Evolutionary conservation across 2,113 vertebrate species (phyloP).

Genomic region (Cinclus mexicanus): DNA sequence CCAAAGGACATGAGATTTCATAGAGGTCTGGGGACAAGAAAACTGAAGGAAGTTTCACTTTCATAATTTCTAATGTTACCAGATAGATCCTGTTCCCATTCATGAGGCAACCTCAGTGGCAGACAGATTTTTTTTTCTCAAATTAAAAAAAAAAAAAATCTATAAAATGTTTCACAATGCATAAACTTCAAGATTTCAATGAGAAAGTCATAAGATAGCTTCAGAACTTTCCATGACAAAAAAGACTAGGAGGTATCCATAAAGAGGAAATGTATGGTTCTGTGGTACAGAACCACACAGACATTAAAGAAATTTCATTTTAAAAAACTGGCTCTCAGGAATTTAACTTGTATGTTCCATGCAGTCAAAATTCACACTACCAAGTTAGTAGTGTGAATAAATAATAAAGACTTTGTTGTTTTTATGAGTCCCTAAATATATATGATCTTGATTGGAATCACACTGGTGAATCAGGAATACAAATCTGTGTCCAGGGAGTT

Average conservation of each 20-base stretch:
- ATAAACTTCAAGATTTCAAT: not conserved
- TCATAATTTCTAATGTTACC: not conserved
- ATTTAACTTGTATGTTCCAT: not conserved
- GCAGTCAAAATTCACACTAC: not conserved
- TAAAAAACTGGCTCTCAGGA: not conserved
- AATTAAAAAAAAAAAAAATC: not conserved
- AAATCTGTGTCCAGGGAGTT: not conserved
- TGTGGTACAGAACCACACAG: not conserved
- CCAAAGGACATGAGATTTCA: not conserved
- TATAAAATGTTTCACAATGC: not conserved
- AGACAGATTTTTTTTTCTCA: not conserved
- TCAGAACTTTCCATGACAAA: not conserved
- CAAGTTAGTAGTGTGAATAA: not conserved
- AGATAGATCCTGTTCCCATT: not conserved
- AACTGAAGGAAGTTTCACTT: not conserved
- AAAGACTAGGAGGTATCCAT: not conserved
- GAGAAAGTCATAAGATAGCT: not conserved
- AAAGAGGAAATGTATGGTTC: not conserved
- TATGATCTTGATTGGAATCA: slow-evolving; percentile 31
- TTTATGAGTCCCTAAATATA: slow-evolving; percentile 40
- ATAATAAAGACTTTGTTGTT: slow-evolving; percentile 17
- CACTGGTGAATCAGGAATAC: not conserved
- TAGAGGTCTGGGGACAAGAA: not conserved
- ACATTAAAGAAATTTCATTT: slow-evolving; percentile 1
- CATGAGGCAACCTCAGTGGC: not conserved